Conservation (phyloP, 2,797 vertebrate species). For the Pyrocephalus nanus region DNA sequence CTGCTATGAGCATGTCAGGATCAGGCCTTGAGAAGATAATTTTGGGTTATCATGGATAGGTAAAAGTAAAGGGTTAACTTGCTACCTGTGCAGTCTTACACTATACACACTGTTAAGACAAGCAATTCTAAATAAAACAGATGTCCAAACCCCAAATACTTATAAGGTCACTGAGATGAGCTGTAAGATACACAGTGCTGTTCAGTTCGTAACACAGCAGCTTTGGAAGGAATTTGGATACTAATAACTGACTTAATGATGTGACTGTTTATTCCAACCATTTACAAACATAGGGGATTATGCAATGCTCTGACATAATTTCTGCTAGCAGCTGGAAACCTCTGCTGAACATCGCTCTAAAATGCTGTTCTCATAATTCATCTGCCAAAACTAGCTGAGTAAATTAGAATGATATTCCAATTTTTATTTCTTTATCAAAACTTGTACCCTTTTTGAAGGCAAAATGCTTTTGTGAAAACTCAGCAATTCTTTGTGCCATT, state of each 20-base stretch:
- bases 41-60: neutral
- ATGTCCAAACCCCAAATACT: neutral
- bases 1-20: neutral
- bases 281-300: slow-evolving; percentile 62
- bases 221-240: slow-evolving; percentile 18
- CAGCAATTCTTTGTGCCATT: neutral
- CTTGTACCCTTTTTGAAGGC: neutral
- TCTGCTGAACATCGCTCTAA: slow-evolving; percentile 50
- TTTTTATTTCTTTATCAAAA: slow-evolving; percentile 27
- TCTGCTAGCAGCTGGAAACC: slow-evolving; percentile 46
- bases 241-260: neutral
- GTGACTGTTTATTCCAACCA: slow-evolving; percentile 57
- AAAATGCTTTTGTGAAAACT: neutral
- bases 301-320: slow-evolving; percentile 44
- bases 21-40: neutral
- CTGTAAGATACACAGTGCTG: slow-evolving; percentile 18
- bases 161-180: slow-evolving; percentile 39
- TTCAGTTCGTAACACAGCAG: slow-evolving; percentile 30
- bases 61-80: neutral
- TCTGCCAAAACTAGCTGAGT: slow-evolving; percentile 44
- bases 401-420: slow-evolving; percentile 24
- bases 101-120: neutral
- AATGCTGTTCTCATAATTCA: slow-evolving; percentile 40
- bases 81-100: neutral
- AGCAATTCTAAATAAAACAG: slow-evolving; percentile 3